phyloP scores from a whole-genome alignment of 2,113 vertebrate genomes.

The Petrocephalus zakoni region DNA sequence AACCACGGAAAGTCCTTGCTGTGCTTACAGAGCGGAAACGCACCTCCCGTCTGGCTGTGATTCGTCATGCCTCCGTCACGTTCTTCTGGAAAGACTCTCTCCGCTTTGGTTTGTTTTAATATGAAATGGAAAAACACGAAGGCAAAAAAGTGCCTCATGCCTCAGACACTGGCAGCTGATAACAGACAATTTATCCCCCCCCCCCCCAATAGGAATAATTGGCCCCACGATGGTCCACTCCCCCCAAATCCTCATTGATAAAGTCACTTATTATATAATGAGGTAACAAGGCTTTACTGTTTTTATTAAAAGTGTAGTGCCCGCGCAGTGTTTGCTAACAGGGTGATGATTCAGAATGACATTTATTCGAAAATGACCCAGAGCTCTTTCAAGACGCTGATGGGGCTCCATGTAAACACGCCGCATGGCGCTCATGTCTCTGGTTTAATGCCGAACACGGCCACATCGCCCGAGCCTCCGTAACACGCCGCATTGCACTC shows the following conservation, averaged over 20 bases:
- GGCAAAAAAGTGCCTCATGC: background rate
- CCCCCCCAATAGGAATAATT: no score
- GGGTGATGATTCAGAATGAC: slow-evolving; percentile 19
- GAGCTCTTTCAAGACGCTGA: slow-evolving; percentile 16
- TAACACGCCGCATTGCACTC: no score
- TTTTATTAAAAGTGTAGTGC: slow-evolving; percentile 40
- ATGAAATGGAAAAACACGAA: background rate
- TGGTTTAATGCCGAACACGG: background rate
- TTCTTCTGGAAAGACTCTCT: background rate
- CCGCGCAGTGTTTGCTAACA: slow-evolving; percentile 15
- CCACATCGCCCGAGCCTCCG: no score
- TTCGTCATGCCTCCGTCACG: background rate
- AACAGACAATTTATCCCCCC: background rate
- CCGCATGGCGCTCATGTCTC: background rate
- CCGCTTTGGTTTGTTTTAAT: background rate
- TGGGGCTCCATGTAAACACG: background rate
- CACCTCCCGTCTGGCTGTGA: background rate
- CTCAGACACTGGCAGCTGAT: background rate
- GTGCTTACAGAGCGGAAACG: background rate
- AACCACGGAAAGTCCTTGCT: background rate
- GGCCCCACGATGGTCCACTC: no score
- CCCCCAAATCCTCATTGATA: slow-evolving; percentile 45
- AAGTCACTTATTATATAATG: no score
- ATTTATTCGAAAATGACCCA: slow-evolving; percentile 32
- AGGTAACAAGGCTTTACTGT: slow-evolving; percentile 39